phyloP scores from a whole-genome alignment of 2,113 vertebrate species.

The Paramisgurnus dabryanus region DNA sequence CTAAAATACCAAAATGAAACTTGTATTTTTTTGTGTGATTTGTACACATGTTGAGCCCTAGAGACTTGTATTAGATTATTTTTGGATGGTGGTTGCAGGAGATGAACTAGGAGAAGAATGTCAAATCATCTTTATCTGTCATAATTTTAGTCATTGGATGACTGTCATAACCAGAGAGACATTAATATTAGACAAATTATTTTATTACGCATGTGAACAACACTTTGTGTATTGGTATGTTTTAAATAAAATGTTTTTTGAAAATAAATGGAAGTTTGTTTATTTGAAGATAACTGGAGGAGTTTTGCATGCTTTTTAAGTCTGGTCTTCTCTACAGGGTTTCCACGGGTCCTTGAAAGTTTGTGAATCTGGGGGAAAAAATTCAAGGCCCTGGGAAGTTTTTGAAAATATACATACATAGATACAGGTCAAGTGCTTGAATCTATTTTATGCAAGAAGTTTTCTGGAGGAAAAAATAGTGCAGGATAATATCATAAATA shows the following conservation, averaged over 20 bases:
- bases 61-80: neutral
- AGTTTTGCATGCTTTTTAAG: too few species aligned
- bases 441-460: too few species aligned
- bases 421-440: too few species aligned
- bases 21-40: conserved; percentile 11
- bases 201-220: conserved; percentile 58
- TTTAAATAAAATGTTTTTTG: conserved; percentile 59
- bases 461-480: too few species aligned
- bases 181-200: conserved; percentile 52
- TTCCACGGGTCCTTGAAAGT: too few species aligned
- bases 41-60: conserved; percentile 4
- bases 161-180: conserved; percentile 43
- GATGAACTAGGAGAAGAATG: neutral
- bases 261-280: conserved; percentile 8
- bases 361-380: too few species aligned
- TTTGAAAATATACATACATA: too few species aligned
- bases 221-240: conserved; percentile 54
- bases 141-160: conserved; percentile 35
- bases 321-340: too few species aligned
- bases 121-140: conserved; percentile 30
- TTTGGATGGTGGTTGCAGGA: neutral
- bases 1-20: neutral
- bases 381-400: too few species aligned
- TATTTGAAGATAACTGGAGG: neutral
- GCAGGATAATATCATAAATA: too few species aligned